Base-by-base conservation (phyloP, 2,797 vertebrate genomes). In the Naso thynnoides region DNA sequence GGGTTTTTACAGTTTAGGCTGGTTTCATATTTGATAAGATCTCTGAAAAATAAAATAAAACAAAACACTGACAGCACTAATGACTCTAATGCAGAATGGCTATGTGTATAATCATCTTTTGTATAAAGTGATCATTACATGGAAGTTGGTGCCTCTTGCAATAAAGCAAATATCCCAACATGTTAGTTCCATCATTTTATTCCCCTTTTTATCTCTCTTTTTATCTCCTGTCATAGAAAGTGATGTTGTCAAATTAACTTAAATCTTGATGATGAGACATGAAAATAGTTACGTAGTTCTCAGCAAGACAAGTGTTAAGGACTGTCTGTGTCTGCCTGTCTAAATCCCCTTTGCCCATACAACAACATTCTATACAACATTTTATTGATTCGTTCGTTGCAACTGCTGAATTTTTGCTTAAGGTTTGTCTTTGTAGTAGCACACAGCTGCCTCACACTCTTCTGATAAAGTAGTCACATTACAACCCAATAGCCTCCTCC, bases 161-260 rank as follows among this genome's bases (percentile, higher is more conserved):
- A 71, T 64, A 81, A 53, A 66, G 50, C 65, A 66, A 39, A 71
- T 56, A 67, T 52, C 23, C 26, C 54, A 58, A 48, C 57, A 52
- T 53, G 66, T 69, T 77, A 71, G 73, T 70, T 70, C 64, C 49
- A 59, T 59, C 48, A 15, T 50, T 71, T 58, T 26, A 39, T 53
- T 70, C 13, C 31, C 39, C 23, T 27, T 74, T 66, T 68, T 47
- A 50, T 62, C 54, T 57, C 73, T 58, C 64, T 58, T 74, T 80
- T 67, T 29, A 70, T 84, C 79, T 87, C 74, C 84, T 66, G 86
- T 78, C 81, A 75, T 33, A 41, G 42, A 84, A 79, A 61, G 59
- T 72, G 69, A 81, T 76, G 33, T 50, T 86, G 83, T 90, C 87
- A 90, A 78, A 80, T 86, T 56, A 76, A 81, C 81, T 85, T 53